These are phyloP conservation scores for Poecile montanus DNA, from an alignment of 2,797 vertebrate species.

Conservation along the genomic window DNA sequence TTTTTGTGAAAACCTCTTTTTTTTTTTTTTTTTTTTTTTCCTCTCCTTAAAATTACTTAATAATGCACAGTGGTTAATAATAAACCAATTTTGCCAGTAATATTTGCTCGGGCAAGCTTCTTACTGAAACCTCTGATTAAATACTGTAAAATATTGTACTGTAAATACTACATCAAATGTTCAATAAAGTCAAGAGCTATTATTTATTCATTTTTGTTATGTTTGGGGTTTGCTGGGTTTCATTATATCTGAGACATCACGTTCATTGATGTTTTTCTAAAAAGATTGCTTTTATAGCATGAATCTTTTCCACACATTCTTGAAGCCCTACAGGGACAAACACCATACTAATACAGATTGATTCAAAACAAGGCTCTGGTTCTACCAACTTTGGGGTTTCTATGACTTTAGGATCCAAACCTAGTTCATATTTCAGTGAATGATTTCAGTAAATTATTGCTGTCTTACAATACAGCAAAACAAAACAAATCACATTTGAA, in stretches of 20 bases:
- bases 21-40: neutral
- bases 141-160: neutral
- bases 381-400: neutral
- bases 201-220: neutral
- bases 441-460: neutral
- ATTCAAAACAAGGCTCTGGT: neutral
- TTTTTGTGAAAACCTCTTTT: neutral
- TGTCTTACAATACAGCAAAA: neutral
- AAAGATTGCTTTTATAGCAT: neutral
- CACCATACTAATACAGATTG: neutral
- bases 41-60: neutral
- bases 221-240: neutral
- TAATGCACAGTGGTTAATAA: neutral
- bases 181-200: neutral
- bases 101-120: neutral
- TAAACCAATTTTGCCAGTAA: neutral
- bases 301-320: neutral
- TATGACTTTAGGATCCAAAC: neutral
- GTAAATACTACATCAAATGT: neutral
- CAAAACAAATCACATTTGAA: neutral
- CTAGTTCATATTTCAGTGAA: neutral
- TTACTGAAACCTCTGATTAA: slow-evolving; percentile 16
- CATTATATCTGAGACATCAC: neutral
- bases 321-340: neutral
- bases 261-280: neutral